Base-by-base conservation (phyloP, 2,888 invertebrate genomes). In the Prosapia bicincta region DNA sequence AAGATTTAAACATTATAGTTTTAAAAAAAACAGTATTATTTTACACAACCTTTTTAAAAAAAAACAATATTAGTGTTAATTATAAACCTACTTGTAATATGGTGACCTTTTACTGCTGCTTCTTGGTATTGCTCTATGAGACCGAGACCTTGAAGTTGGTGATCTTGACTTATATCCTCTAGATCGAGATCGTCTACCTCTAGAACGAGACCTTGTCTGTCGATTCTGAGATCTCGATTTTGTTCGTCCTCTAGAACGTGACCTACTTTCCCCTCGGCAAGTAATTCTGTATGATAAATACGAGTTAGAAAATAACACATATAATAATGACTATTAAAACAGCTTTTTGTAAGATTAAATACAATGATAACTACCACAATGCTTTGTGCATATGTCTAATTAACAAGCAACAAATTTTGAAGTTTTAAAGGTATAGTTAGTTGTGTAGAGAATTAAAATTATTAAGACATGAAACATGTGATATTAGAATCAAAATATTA, bases 151-250 rank as follows among this genome's bases (percentile, higher is more conserved):
- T 25, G 72, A 66, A 26, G 15, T 26, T n/a, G 24, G 67, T 68
- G 25, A 38, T 15, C 38, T 38, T 6, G 38, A 38, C 13, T 15
- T 5, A 13, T 38, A 24, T 2, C 54, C 54, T 9, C 76, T 76
- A 38, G 80, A 79, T 68, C 76, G 69, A 15, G 80, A 80, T 73
- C 77, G 79, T 74, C 83, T 81, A n/a, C 83, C 79, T 71, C 77
- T 78, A 9, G 83, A 83, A n/a, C 83, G 81, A 15, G 83, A 85
- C 6, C 79, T 80, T 3, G 81, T 79, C 72, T 79, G 79, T 28
- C 79, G 80, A 69, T 80, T 83, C 82, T 65, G 26, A 30, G 43
- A 54, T 9, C 28, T 68, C 10, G 26, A 75, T 20, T 38, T 69
- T 69, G 74, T 69, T 3, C 74, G 68, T 28, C 74, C 38, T 28